Evolutionary conservation across 2,888 invertebrate genomes (phyloP).

Genomic region (Tinea trinotella): DNA sequence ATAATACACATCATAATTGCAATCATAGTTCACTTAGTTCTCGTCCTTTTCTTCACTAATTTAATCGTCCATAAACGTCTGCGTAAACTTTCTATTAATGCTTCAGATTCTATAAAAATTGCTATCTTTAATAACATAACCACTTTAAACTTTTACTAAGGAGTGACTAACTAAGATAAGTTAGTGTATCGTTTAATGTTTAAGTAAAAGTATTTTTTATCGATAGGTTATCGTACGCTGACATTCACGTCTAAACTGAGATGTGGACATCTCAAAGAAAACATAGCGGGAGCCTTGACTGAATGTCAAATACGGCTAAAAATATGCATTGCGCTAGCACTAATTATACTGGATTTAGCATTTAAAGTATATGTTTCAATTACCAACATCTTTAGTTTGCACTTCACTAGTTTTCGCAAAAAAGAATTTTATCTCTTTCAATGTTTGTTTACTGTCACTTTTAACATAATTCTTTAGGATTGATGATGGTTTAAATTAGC

Average conservation of each 20-base stretch:
- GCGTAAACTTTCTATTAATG: not conserved
- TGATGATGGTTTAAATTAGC: not conserved
- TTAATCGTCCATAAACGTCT: not conserved
- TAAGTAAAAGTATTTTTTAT: constrained; percentile 32
- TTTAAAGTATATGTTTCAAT: constrained; percentile 23
- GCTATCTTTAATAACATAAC: not conserved
- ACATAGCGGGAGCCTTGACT: constrained; percentile 37
- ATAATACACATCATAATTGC: constrained; percentile 47
- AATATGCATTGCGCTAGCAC: constrained; percentile 29
- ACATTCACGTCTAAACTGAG: constrained; percentile 2
- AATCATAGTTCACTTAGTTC: constrained; percentile 42
- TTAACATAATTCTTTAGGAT: not conserved
- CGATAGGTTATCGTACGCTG: constrained; percentile 44
- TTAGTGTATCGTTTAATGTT: not conserved
- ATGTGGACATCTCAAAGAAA: constrained; percentile 18
- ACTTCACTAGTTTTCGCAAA: not conserved
- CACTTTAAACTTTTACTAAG: not conserved
- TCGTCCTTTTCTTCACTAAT: constrained; percentile 35
- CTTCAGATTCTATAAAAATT: not conserved
- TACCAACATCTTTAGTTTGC: constrained; percentile 19
- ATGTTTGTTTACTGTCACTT: constrained; percentile 6
- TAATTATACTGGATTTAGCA: constrained; percentile 31
- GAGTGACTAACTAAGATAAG: constrained; percentile 1
- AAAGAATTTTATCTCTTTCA: not conserved
- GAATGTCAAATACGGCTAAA: constrained; percentile 42